phyloP scores from a whole-genome alignment of 92 coral and sea anemone species.

The Isaurus tuberculatus region DNA sequence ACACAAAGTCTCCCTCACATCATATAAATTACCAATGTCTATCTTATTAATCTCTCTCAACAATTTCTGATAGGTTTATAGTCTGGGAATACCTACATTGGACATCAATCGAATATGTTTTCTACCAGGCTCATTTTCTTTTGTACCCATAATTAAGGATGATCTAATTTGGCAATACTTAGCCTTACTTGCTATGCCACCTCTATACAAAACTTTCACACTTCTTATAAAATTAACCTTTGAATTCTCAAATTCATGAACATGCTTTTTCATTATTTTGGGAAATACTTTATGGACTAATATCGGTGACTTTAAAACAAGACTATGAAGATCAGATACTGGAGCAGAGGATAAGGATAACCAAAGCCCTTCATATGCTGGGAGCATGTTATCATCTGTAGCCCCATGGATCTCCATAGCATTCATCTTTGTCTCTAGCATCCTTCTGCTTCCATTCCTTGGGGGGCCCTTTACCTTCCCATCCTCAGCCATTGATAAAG shows the following conservation, averaged over 20 bases:
- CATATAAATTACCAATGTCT: constrained; percentile 49
- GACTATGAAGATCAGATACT: background rate
- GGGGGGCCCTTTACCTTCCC: constrained; percentile 36
- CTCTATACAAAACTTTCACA: constrained; percentile 52
- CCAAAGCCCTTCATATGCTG: constrained; percentile 34
- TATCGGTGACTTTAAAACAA: constrained; percentile 36
- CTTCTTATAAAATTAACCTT: constrained; percentile 57
- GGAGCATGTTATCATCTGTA: constrained; percentile 16
- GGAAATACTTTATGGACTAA: constrained; percentile 52
- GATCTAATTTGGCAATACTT: constrained; percentile 49
- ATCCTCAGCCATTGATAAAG: constrained; percentile 10
- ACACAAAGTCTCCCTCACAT: constrained; percentile 54
- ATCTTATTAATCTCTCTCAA: constrained; percentile 40
- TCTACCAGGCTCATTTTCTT: background rate
- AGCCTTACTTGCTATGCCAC: constrained; percentile 40
- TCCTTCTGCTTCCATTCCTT: constrained; percentile 31
- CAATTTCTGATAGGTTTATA: constrained; percentile 35
- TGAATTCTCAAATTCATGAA: constrained; percentile 40
- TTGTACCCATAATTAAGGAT: constrained; percentile 25
- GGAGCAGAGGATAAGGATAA: constrained; percentile 27
- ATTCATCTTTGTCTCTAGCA: background rate
- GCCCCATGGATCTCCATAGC: constrained; percentile 26
- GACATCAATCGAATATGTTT: constrained; percentile 33
- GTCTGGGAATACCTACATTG: constrained; percentile 22
- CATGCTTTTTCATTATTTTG: constrained; percentile 37